These are phyloP conservation scores for Drosophila mulleri DNA, from an alignment of 2,888 invertebrate genomes.

Conservation along the genomic window DNA sequence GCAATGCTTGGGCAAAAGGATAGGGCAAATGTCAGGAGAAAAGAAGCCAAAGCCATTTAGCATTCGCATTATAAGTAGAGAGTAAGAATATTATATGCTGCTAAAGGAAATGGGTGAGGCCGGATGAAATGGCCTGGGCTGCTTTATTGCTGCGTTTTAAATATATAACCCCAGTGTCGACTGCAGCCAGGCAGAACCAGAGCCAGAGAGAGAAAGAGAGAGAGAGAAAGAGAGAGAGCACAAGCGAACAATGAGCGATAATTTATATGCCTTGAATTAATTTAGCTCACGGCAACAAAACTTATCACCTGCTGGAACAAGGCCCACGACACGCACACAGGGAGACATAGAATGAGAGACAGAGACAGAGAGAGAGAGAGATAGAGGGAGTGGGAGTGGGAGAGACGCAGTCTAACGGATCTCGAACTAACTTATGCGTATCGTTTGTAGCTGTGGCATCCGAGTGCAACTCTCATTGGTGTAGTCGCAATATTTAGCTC, in stretches of 20 bases:
- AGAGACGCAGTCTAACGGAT: too few relatives aligned
- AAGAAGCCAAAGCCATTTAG: slow-evolving; percentile 28
- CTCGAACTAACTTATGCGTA: slow-evolving; percentile 14
- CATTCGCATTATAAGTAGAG: slow-evolving; percentile 12
- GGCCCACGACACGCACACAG: slow-evolving; percentile 25
- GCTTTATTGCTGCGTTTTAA: slow-evolving; percentile 32
- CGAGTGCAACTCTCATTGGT: slow-evolving; percentile 52
- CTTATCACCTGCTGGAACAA: slow-evolving; percentile 66
- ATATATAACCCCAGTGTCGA: slow-evolving; percentile 31
- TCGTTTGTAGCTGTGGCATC: slow-evolving; percentile 14
- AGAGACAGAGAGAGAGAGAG: neutral
- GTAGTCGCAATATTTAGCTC: slow-evolving; percentile 70
- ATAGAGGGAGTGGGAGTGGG: neutral
- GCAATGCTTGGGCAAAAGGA: slow-evolving; percentile 6
- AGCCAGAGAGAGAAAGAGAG: neutral
- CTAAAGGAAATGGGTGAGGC: slow-evolving; percentile 15
- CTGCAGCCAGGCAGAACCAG: slow-evolving; percentile 13
- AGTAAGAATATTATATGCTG: slow-evolving; percentile 3
- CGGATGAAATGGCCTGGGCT: neutral
- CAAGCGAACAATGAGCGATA: slow-evolving; percentile 66
- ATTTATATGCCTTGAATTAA: slow-evolving; percentile 74
- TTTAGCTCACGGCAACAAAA: slow-evolving; percentile 56
- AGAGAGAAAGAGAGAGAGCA: neutral
- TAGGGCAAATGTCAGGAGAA: slow-evolving; percentile 2
- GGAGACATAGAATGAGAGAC: neutral